Evolutionary conservation across 2,797 vertebrate genomes (phyloP).

Genomic region (Emys orbicularis): DNA sequence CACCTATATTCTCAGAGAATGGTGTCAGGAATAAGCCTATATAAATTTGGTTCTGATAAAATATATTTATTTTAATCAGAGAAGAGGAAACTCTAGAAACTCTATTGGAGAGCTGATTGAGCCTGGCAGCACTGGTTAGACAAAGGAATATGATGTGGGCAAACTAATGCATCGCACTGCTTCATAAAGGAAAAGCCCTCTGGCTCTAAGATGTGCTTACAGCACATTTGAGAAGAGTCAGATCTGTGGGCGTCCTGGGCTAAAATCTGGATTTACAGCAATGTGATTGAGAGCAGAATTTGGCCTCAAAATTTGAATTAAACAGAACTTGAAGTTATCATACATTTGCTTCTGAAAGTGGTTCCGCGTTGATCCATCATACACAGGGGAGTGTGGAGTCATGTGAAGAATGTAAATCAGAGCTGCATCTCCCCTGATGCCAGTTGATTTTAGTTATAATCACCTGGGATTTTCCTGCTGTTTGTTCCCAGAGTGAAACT

Average conservation of each 20-base stretch:
- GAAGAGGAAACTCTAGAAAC: neutral
- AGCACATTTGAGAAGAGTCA: neutral
- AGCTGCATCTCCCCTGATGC: neutral
- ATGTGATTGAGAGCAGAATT: neutral
- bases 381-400: neutral
- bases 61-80: neutral
- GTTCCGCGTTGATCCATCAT: neutral
- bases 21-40: neutral
- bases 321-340: neutral
- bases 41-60: neutral
- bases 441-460: neutral
- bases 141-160: neutral
- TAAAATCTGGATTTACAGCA: neutral
- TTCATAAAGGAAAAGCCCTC: neutral
- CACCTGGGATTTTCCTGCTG: neutral
- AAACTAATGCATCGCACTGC: neutral
- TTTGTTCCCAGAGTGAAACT: neutral
- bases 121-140: rapidly evolving
- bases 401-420: neutral
- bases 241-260: neutral
- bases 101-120: neutral
- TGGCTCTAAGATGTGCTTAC: rapidly evolving
- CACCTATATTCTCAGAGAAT: neutral
- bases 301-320: neutral
- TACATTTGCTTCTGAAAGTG: neutral